phyloP scores from a whole-genome alignment of 2,113 vertebrate species.

The Ciconia boyciana region DNA sequence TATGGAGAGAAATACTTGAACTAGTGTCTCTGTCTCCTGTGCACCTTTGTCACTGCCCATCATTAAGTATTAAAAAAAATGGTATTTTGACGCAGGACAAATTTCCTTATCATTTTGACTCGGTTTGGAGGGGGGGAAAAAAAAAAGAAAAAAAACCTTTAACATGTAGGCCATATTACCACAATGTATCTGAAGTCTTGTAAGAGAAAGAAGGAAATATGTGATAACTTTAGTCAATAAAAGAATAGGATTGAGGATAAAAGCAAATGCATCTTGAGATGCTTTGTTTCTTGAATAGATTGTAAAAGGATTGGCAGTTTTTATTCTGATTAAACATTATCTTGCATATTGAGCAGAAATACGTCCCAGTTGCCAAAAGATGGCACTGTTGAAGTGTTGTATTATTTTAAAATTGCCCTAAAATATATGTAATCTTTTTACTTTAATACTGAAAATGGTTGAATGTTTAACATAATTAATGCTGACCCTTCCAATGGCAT shows the following conservation, averaged over 20 bases:
- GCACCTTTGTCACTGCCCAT: background rate
- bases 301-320: background rate
- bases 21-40: background rate
- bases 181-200: background rate
- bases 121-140: background rate
- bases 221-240: background rate
- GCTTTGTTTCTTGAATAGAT: background rate
- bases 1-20: background rate
- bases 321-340: background rate
- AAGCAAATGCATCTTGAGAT: background rate
- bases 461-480: conserved; percentile 65
- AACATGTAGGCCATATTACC: background rate
- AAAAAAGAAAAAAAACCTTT: background rate
- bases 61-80: background rate
- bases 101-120: background rate
- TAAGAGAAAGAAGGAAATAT: background rate
- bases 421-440: background rate
- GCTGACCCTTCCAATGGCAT: conserved; percentile 39
- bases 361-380: conserved; percentile 56
- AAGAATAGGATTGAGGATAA: background rate
- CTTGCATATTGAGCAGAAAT: background rate
- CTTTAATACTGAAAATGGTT: conserved; percentile 43
- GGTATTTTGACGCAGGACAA: background rate
- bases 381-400: conserved; percentile 73
- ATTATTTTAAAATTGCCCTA: background rate